A percentile compares a stretch with the other conserved stretches of the same genome.
These are phyloP conservation scores for Poecilia latipinna DNA, from an alignment of 2,113 vertebrate species.

Conservation along the genomic window DNA sequence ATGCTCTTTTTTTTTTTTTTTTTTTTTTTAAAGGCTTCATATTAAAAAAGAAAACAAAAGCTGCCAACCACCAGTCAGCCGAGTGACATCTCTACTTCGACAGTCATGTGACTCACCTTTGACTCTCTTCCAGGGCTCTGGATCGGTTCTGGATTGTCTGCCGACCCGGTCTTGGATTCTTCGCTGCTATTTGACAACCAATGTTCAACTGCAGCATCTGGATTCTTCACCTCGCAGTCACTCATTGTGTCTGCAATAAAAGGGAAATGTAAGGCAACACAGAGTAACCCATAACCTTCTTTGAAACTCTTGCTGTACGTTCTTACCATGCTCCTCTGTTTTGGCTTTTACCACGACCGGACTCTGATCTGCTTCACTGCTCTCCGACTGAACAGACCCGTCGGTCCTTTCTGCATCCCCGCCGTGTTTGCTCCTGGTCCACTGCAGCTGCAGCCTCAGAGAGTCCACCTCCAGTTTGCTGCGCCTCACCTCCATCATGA, in stretches of 20 bases:
- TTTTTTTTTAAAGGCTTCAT: no score
- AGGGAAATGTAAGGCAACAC: background rate
- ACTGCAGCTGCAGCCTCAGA: slow-evolving; percentile 67
- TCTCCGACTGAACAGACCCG: slow-evolving; percentile 50
- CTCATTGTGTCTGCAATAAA: slow-evolving; percentile 46
- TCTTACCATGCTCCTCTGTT: slow-evolving; percentile 45
- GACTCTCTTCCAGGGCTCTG: slow-evolving; percentile 23
- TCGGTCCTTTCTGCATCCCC: slow-evolving; percentile 36
- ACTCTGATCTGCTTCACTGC: slow-evolving; percentile 28
- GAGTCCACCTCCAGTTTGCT: slow-evolving; percentile 72
- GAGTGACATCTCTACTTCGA: background rate
- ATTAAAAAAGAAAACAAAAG: no score
- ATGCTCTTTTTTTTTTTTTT: background rate
- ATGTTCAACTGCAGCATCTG: slow-evolving; percentile 37
- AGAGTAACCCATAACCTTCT: no score
- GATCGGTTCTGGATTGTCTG: background rate
- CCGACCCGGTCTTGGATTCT: slow-evolving; percentile 13
- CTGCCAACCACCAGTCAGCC: no score
- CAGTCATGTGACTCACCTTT: slow-evolving; percentile 44
- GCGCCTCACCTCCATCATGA: slow-evolving; percentile 76
- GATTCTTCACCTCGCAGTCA: slow-evolving; percentile 51
- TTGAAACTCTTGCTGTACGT: background rate
- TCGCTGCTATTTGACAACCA: slow-evolving; percentile 47
- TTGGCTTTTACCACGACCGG: slow-evolving; percentile 18
- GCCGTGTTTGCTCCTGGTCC: slow-evolving; percentile 60